Evolutionary conservation across 37 sponge, comb jelly and placozoan species (phyloP).

Genomic region (Geodia barretti): DNA sequence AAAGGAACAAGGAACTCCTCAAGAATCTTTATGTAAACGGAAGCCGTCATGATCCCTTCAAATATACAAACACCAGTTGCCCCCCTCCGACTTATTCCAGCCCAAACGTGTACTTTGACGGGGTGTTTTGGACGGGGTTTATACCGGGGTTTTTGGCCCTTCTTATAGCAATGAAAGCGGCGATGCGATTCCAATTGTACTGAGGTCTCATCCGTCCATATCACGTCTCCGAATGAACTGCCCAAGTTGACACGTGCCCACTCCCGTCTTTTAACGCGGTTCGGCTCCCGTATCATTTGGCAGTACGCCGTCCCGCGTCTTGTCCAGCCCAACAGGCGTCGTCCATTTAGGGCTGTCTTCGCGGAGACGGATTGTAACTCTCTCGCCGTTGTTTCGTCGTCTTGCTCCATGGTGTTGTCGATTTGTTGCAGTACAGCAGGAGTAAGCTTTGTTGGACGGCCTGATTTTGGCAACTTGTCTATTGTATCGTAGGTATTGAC

Average conservation of each 20-base stretch:
- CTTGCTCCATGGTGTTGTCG: slow-evolving; percentile 13
- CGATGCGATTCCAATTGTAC: slow-evolving; percentile 34
- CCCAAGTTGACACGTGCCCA: neutral
- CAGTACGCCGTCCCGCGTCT: slow-evolving; percentile 25
- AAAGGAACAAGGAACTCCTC: slow-evolving; percentile 16
- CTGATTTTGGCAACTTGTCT: neutral
- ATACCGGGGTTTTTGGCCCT: neutral
- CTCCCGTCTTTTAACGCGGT: slow-evolving; percentile 16
- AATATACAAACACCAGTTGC: slow-evolving; percentile 29
- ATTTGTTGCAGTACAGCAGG: neutral
- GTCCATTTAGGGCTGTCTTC: neutral
- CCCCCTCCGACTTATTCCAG: slow-evolving; percentile 21
- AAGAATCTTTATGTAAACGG: slow-evolving; percentile 5
- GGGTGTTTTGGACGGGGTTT: slow-evolving; percentile 9
- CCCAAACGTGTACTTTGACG: slow-evolving; percentile 44
- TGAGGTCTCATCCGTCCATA: slow-evolving; percentile 22
- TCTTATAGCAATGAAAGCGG: slow-evolving; percentile 14
- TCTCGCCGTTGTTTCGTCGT: slow-evolving; percentile 33
- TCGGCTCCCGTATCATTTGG: slow-evolving; percentile 24
- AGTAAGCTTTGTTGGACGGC: slow-evolving; percentile 10
- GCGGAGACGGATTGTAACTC: slow-evolving; percentile 1
- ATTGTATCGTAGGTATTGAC: neutral
- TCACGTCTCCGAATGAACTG: slow-evolving; percentile 15
- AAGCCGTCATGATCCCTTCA: slow-evolving; percentile 28
- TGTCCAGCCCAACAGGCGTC: slow-evolving; percentile 19